phyloP scores from a whole-genome alignment of 2,888 invertebrate species.

The Heliconius sara region DNA sequence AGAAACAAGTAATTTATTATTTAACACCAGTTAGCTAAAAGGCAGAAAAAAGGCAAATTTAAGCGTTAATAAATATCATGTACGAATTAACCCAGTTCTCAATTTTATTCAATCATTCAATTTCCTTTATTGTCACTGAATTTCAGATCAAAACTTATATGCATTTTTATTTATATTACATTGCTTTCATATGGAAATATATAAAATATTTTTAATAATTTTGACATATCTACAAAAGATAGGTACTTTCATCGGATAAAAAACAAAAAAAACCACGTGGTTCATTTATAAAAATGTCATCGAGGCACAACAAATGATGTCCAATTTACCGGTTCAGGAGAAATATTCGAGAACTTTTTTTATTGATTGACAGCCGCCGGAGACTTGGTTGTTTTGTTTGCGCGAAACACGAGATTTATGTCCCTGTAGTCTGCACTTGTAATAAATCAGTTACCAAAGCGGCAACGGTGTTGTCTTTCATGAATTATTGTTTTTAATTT shows the following conservation, averaged over 20 bases:
- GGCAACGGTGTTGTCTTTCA: constrained; percentile 30
- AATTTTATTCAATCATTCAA: neutral
- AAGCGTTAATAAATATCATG: neutral
- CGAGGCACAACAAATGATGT: constrained; percentile 30
- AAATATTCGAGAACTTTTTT: constrained; percentile 33
- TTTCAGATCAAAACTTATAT: neutral
- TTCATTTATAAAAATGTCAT: constrained; percentile 32
- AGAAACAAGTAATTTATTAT: neutral
- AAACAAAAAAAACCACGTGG: constrained; percentile 19
- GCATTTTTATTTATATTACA: constrained; percentile 1
- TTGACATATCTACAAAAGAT: constrained; percentile 8
- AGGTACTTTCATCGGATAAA: neutral
- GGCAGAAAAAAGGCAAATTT: neutral
- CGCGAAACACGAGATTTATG: constrained; percentile 32
- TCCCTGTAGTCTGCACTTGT: constrained; percentile 32
- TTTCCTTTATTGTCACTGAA: neutral
- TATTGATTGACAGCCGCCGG: constrained; percentile 31
- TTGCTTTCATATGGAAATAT: neutral
- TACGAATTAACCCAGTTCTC: neutral
- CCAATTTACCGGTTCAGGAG: constrained; percentile 34
- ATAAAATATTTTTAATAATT: neutral
- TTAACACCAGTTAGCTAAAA: neutral
- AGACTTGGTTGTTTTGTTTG: constrained; percentile 29
- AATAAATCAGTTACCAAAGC: constrained; percentile 31
- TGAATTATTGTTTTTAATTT: constrained; percentile 30